Evolutionary conservation across 2,797 vertebrate genomes (phyloP).

Genomic region (Amphiprion clarkii): DNA sequence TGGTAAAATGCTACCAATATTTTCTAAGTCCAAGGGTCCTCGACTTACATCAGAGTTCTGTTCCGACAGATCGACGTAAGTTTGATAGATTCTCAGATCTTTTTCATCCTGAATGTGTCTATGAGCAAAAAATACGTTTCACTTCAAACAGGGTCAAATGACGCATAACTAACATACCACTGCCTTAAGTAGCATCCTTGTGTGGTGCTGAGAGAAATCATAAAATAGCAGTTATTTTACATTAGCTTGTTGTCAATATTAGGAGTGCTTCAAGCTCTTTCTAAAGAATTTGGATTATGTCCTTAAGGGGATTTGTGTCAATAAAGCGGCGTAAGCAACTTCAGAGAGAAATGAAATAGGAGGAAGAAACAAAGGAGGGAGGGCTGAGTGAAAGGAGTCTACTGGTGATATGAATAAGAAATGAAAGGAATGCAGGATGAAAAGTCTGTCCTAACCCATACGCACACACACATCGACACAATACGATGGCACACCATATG

Average conservation of each 20-base stretch:
- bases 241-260: neutral
- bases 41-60: too few relatives aligned
- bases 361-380: conserved; percentile 1
- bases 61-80: too few relatives aligned
- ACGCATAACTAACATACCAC: neutral
- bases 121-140: neutral
- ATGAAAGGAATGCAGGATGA: conserved; percentile 8
- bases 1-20: too few relatives aligned
- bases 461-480: neutral
- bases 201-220: neutral
- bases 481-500: conserved; percentile 5
- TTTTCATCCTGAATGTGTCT: too few relatives aligned
- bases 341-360: neutral
- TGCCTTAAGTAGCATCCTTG: neutral
- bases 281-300: neutral
- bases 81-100: too few relatives aligned
- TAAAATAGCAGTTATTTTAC: neutral
- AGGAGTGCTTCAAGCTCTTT: neutral
- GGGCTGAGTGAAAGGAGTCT: neutral
- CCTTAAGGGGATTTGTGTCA: conserved; percentile 2
- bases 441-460: neutral
- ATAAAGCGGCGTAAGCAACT: conserved; percentile 5
- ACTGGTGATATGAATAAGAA: conserved; percentile 6
- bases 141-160: neutral
- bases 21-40: too few relatives aligned